These are phyloP conservation scores for Sebastes glaucus DNA, from an alignment of 2,797 vertebrate species.

Conservation along the genomic window DNA sequence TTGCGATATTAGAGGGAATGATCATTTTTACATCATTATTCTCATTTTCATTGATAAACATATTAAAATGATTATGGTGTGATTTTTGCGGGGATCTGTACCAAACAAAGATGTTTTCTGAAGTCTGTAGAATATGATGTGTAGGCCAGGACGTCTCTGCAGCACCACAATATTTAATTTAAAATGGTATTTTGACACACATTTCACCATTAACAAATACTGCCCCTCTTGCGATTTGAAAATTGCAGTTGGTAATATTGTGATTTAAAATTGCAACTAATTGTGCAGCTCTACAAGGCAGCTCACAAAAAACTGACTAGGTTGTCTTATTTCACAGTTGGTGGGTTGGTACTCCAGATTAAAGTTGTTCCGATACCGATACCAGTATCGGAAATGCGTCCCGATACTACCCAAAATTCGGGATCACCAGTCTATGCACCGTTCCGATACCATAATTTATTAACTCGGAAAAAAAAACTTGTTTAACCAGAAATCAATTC, in stretches of 20 bases:
- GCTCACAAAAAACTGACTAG: not conserved
- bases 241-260: not conserved
- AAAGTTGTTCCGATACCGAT: not conserved
- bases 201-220: not conserved
- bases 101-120: too few relatives aligned
- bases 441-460: not conserved
- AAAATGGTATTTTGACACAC: not conserved
- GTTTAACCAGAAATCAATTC: not conserved
- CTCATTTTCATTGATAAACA: too few relatives aligned
- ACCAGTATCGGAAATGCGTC: too few relatives aligned
- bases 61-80: too few relatives aligned
- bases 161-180: not conserved
- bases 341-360: not conserved
- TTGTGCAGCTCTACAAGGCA: not conserved
- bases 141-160: too few relatives aligned
- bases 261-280: not conserved
- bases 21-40: too few relatives aligned
- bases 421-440: not conserved
- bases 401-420: not conserved
- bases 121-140: too few relatives aligned
- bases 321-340: not conserved
- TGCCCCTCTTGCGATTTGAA: not conserved
- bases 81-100: too few relatives aligned
- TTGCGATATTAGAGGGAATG: too few relatives aligned
- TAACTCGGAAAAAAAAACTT: not conserved